Evolutionary conservation across 2,888 invertebrate genomes (phyloP).

Genomic region (Neuroscelio doddi): DNA sequence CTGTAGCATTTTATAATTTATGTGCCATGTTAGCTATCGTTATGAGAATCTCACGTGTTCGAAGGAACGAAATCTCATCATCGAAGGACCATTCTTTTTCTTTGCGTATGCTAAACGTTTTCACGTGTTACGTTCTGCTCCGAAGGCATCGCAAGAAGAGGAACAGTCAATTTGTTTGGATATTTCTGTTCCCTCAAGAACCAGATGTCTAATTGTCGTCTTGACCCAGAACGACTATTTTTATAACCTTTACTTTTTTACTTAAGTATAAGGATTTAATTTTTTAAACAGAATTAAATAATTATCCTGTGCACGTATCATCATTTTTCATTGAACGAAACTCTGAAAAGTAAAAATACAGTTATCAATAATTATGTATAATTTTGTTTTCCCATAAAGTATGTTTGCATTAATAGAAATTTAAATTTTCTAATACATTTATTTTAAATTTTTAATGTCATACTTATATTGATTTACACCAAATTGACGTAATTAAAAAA

Average conservation of each 20-base stretch:
- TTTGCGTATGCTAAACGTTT: slow-evolving; percentile 48
- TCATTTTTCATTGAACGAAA: too few relatives aligned
- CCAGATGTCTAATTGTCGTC: slow-evolving; percentile 55
- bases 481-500: too few relatives aligned
- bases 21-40: not conserved
- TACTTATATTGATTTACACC: too few relatives aligned
- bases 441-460: too few relatives aligned
- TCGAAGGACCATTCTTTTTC: slow-evolving; percentile 14
- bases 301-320: too few relatives aligned
- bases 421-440: too few relatives aligned
- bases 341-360: too few relatives aligned
- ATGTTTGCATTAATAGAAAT: too few relatives aligned
- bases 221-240: slow-evolving; percentile 54
- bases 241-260: slow-evolving; percentile 18
- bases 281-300: too few relatives aligned
- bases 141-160: slow-evolving; percentile 16
- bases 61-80: slow-evolving; percentile 10
- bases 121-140: slow-evolving; percentile 47
- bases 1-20: too few relatives aligned
- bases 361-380: too few relatives aligned
- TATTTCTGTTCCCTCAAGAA: slow-evolving; percentile 53
- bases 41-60: slow-evolving; percentile 3
- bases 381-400: too few relatives aligned
- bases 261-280: not conserved
- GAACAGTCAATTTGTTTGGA: slow-evolving; percentile 58